phyloP scores from a whole-genome alignment of 2,797 vertebrate species.

The Coendou prehensilis region DNA sequence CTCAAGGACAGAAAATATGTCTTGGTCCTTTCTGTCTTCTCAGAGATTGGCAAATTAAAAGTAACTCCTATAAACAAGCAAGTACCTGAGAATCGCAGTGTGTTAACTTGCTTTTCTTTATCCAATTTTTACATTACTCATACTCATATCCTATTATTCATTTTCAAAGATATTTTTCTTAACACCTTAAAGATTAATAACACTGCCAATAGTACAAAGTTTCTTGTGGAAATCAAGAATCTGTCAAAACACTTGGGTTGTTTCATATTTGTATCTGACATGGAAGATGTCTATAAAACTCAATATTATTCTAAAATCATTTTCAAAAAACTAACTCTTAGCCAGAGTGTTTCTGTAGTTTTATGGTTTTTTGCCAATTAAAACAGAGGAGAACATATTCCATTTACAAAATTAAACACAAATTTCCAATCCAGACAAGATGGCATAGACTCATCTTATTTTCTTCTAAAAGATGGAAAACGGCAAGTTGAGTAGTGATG shows the following conservation, averaged over 20 bases:
- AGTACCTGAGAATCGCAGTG: background rate
- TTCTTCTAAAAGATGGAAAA: background rate
- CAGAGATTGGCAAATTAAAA: background rate
- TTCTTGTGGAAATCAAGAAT: constrained; percentile 1
- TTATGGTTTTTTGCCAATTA: background rate
- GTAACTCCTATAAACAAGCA: background rate
- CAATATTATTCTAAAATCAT: constrained; percentile 6
- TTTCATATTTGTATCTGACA: background rate
- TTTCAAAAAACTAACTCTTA: constrained; percentile 7
- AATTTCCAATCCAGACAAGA: background rate
- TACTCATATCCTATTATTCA: background rate
- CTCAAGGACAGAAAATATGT: background rate
- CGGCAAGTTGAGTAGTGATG: background rate
- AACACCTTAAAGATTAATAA: background rate
- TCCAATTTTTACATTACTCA: background rate
- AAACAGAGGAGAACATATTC: background rate
- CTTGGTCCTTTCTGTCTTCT: background rate
- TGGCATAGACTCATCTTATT: background rate
- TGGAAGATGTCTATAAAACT: background rate
- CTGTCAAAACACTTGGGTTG: background rate
- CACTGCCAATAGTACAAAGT: background rate
- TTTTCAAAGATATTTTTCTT: constrained; percentile 18
- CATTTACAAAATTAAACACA: background rate
- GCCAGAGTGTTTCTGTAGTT: background rate
- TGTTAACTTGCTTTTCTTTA: background rate